These are phyloP conservation scores for Brachycybe producta DNA, from an alignment of 2,888 invertebrate species.

Conservation along the genomic window DNA sequence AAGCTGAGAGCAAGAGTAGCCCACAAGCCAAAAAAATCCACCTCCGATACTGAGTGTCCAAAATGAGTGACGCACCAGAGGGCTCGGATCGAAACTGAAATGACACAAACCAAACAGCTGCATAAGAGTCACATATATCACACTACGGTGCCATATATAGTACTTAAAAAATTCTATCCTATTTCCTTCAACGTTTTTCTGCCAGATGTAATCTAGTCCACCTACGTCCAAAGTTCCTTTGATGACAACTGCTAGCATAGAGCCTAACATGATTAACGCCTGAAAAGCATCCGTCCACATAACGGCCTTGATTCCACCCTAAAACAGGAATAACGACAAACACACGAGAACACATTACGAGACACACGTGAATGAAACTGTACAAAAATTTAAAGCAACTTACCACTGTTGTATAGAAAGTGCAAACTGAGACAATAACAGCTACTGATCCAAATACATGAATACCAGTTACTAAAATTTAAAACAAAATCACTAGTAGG, in stretches of 20 bases:
- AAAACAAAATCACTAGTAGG: not conserved
- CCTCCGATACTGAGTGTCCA: constrained; percentile 75
- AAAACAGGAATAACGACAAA: constrained; percentile 19
- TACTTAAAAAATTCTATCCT: constrained; percentile 62
- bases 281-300: constrained; percentile 70
- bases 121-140: no score
- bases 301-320: constrained; percentile 72
- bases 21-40: constrained; percentile 79
- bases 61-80: constrained; percentile 72
- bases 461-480: constrained; percentile 58
- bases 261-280: constrained; percentile 57
- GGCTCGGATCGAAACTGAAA: constrained; percentile 46
- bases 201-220: constrained; percentile 47
- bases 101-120: no score
- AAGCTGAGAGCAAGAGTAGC: constrained; percentile 87
- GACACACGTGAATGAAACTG: not conserved
- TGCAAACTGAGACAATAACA: constrained; percentile 71
- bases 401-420: constrained; percentile 68
- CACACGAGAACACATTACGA: not conserved
- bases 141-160: no score
- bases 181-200: constrained; percentile 46
- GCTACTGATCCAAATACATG: constrained; percentile 64
- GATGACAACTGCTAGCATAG: constrained; percentile 49
- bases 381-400: constrained; percentile 13
- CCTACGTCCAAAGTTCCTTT: constrained; percentile 55